phyloP scores from a whole-genome alignment of 2,888 invertebrate genomes.

The Nezara viridula region DNA sequence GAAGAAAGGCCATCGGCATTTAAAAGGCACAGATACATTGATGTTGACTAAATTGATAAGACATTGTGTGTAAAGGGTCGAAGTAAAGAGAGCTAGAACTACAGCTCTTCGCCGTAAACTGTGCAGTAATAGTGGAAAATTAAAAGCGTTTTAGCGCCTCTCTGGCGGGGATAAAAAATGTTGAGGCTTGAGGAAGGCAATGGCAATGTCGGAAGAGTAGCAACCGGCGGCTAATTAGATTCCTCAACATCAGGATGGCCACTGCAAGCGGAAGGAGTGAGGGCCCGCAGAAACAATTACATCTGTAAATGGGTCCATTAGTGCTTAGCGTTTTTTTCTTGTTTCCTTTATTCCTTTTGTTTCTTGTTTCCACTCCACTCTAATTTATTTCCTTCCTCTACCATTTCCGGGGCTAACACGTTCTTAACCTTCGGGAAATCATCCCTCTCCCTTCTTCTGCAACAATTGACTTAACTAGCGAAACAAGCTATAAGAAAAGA shows the following conservation, averaged over 20 bases:
- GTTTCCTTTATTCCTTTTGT: slow-evolving; percentile 14
- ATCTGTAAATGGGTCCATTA: slow-evolving; percentile 46
- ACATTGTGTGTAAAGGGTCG: no score
- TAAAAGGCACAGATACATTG: no score
- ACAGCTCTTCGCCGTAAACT: no score
- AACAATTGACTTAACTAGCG: not conserved
- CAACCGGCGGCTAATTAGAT: not conserved
- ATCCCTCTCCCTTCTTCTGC: not conserved
- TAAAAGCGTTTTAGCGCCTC: no score
- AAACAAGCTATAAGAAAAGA: not conserved
- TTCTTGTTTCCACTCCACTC: slow-evolving; percentile 14
- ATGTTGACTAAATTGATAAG: no score
- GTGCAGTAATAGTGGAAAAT: no score
- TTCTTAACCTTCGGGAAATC: not conserved
- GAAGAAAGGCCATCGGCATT: no score
- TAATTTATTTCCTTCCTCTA: slow-evolving; percentile 33
- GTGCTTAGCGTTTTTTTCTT: not conserved
- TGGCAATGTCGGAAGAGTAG: not conserved
- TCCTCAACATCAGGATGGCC: not conserved
- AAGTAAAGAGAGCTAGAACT: no score
- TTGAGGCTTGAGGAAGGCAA: not conserved
- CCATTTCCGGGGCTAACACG: not conserved
- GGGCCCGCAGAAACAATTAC: not conserved
- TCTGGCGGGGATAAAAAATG: no score
- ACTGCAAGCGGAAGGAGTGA: not conserved